Evolutionary conservation across 2,113 vertebrate genomes (phyloP), one percentile per base, ranked within the genome.

Genomic region (Muscicapa adusta): DNA sequence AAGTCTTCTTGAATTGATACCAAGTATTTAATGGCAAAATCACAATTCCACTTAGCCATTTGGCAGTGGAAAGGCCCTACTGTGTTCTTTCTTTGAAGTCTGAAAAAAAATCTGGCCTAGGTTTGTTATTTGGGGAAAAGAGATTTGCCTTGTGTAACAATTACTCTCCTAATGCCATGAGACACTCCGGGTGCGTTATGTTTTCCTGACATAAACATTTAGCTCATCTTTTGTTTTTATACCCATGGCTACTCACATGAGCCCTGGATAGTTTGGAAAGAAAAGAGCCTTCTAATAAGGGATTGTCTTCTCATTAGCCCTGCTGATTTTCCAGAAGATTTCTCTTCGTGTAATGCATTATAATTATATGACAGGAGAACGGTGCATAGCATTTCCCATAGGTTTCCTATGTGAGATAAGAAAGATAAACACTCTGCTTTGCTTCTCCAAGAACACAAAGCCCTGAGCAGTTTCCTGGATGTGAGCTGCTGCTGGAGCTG

Each of bases 351-450:
- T 76, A 76, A 97, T 98, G 96, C 89, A 97, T 97, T 96, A 94
- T 93, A 96, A 97, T 94, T 95, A 95, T 97, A 87, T 97, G 98
- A 98, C 96, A 97, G 96, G 75, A 90, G 95, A 97, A 82, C 67
- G 74, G 96, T 76, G 92, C 51, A 96, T 94, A 92, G 88, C 90
- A 54, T 97, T 98, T 98, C 98, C 98, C 97, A 98, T 98, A 93
- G 89, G 96, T 96, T 98, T 98, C 98, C 97, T 98, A 91, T 94
- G 53, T 8, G 93, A 93, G 98, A 98, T 98, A 98, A 98, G 96
- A 88, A 97, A 97, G 71, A 96, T 93, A 97, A 98, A 97, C 96
- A 97, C 57, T 77, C 85, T 43, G 71, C 94, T 87, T 56, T 47
- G 18, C 92, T 88, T 72, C 70, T 89, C 56, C 71, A 18, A 45